Evolutionary conservation across 1,140 invertebrate species (phyloP).

Genomic region (Diorhabda elongata): DNA sequence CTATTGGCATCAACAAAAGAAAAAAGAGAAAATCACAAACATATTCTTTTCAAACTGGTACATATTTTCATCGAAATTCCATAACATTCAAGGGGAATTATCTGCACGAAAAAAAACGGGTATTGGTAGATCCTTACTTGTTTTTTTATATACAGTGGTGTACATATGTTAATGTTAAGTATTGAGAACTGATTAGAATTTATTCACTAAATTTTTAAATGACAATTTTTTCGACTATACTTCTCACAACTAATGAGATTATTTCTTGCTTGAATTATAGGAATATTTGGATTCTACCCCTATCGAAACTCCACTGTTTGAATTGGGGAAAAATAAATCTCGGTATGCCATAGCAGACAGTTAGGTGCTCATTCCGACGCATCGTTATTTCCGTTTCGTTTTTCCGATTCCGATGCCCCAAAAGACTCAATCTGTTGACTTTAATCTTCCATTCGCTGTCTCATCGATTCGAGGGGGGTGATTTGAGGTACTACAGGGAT

Average conservation of each 20-base stretch:
- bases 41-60: background rate
- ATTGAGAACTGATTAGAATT: too few relatives aligned
- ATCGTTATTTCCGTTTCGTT: constrained; percentile 41
- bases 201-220: too few relatives aligned
- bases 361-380: constrained; percentile 37
- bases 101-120: background rate
- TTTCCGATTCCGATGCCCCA: constrained; percentile 36
- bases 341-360: constrained; percentile 30
- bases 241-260: too few relatives aligned
- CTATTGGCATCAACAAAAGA: background rate
- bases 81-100: constrained; percentile 11
- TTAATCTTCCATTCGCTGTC: constrained; percentile 39
- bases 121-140: too few relatives aligned
- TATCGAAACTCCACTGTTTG: background rate
- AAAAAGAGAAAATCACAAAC: background rate
- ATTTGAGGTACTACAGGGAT: background rate
- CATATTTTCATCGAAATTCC: constrained; percentile 12
- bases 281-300: too few relatives aligned
- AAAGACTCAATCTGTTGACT: constrained; percentile 42
- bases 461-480: constrained; percentile 33
- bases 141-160: too few relatives aligned
- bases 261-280: too few relatives aligned
- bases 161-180: too few relatives aligned
- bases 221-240: too few relatives aligned
- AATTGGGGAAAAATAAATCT: constrained; percentile 34